Evolutionary conservation across 2,888 invertebrate genomes (phyloP).

Genomic region (Branchipolynoe longqiensis): DNA sequence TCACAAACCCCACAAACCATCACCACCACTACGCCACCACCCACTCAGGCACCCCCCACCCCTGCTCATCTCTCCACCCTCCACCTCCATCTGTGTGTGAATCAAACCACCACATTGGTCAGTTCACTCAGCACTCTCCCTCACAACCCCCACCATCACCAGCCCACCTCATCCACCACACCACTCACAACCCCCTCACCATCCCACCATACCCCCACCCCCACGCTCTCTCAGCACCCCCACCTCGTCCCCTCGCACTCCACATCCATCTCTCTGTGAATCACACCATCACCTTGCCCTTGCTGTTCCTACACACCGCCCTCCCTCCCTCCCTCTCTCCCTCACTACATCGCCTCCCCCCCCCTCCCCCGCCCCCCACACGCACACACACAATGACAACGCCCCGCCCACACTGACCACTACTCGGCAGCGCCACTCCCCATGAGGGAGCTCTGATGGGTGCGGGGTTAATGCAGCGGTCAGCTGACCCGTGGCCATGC

Average conservation of each 20-base stretch:
- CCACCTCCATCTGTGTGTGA: too few species aligned
- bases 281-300: too few species aligned
- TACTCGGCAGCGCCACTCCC: neutral
- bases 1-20: neutral
- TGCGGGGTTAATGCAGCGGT: conserved; percentile 46
- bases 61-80: neutral
- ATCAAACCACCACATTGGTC: too few species aligned
- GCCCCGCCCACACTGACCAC: conserved; percentile 13
- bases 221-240: neutral
- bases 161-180: neutral
- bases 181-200: neutral
- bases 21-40: neutral
- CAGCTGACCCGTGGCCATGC: conserved; percentile 42
- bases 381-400: too few species aligned
- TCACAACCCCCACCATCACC: too few species aligned
- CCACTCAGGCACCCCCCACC: neutral
- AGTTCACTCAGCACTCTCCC: too few species aligned
- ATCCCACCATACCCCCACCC: neutral
- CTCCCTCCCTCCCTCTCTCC: too few species aligned
- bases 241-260: neutral
- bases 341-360: too few species aligned
- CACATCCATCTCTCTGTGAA: too few species aligned
- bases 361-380: too few species aligned
- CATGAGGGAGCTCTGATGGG: conserved; percentile 16
- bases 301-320: too few species aligned